Percentiles rank a stretch among this genome's conserved stretches.
phyloP scores from a whole-genome alignment of 1,140 invertebrate genomes.

The Anthonomus grandis region DNA sequence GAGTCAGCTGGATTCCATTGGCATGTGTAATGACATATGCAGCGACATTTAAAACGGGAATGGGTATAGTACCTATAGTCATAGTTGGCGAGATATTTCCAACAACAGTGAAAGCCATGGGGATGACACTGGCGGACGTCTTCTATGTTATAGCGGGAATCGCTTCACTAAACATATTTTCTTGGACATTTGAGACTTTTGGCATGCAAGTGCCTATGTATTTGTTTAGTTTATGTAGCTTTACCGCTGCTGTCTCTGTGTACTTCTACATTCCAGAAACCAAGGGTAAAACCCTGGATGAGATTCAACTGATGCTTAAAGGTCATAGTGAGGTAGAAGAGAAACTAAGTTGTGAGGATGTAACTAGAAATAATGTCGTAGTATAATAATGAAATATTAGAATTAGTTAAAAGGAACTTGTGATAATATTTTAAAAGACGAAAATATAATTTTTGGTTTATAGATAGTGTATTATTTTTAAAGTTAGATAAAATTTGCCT shows the following conservation, averaged over 20 bases:
- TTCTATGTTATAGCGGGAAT: constrained; percentile 52
- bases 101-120: constrained; percentile 54
- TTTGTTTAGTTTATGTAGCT: constrained; percentile 61
- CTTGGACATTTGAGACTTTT: constrained; percentile 54
- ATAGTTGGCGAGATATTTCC: constrained; percentile 67
- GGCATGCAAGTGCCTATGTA: constrained; percentile 59
- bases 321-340: too few relatives aligned
- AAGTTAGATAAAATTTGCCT: too few relatives aligned
- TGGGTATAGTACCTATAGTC: constrained; percentile 63
- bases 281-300: constrained; percentile 69
- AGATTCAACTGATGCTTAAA: constrained; percentile 58
- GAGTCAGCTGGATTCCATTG: constrained; percentile 29
- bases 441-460: too few relatives aligned
- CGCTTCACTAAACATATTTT: constrained; percentile 64
- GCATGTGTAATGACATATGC: constrained; percentile 30
- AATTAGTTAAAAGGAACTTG: too few relatives aligned
- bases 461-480: too few relatives aligned
- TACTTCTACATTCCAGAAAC: constrained; percentile 70
- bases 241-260: constrained; percentile 58
- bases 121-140: constrained; percentile 36
- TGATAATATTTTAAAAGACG: too few relatives aligned
- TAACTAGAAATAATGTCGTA: too few relatives aligned
- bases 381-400: too few relatives aligned
- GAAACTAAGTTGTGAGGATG: too few relatives aligned
- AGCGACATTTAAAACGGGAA: constrained; percentile 29